phyloP scores from a whole-genome alignment of 2,113 vertebrate species.

The Oreochromis spilurus region DNA sequence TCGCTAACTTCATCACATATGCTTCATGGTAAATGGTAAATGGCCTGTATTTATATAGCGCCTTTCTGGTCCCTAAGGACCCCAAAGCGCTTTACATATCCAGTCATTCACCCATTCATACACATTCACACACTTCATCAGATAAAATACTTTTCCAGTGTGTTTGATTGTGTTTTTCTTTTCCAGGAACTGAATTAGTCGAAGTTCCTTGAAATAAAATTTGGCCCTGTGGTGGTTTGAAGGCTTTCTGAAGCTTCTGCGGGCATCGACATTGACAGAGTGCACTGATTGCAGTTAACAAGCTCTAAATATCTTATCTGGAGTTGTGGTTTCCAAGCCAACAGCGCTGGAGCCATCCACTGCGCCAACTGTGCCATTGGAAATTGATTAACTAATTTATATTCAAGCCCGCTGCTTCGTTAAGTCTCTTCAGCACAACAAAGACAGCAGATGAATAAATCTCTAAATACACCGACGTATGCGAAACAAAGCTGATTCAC shows the following conservation, averaged over 20 bases:
- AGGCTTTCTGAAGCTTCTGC: background rate
- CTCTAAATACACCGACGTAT: background rate
- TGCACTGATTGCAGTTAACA: background rate
- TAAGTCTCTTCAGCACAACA: background rate
- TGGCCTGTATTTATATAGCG: too few species aligned
- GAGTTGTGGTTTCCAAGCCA: conserved; percentile 1
- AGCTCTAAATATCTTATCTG: background rate
- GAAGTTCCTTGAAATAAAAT: background rate
- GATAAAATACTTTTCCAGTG: background rate
- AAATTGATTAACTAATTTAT: conserved; percentile 38
- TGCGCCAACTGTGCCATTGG: background rate
- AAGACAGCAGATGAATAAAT: conserved; percentile 1
- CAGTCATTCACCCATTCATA: too few species aligned
- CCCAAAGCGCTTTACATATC: too few species aligned
- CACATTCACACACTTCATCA: too few species aligned
- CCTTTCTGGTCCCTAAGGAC: too few species aligned
- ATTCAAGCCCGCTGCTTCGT: conserved; percentile 12
- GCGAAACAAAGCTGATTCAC: background rate
- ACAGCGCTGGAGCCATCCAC: background rate
- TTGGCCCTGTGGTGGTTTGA: background rate
- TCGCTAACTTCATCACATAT: background rate
- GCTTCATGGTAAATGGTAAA: too few species aligned
- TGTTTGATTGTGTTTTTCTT: background rate
- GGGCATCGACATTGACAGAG: background rate
- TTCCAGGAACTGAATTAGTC: background rate